Evolutionary conservation across 2,113 vertebrate species (phyloP), one percentile per base, ranked within the genome.

Genomic region (Paraplagusia blochii): DNA sequence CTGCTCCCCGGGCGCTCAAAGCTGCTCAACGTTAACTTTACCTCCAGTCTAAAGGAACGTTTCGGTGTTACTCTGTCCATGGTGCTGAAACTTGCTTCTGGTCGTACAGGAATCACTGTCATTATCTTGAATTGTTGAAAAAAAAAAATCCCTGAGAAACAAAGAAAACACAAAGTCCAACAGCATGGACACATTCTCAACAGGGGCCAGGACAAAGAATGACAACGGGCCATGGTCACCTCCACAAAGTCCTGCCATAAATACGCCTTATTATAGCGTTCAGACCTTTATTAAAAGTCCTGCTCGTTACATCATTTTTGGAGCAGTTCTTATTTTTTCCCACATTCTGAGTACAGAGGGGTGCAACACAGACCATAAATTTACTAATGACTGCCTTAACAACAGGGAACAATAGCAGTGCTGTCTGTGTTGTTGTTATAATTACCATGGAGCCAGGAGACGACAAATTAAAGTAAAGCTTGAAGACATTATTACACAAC

Each of bases 11-110:
- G n/a, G n/a, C n/a, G n/a, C n/a, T n/a, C n/a, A n/a, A n/a, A n/a
- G n/a, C n/a, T n/a, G n/a, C n/a, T n/a, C n/a, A n/a, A n/a, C n/a
- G n/a, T n/a, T n/a, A n/a, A n/a, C n/a, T n/a, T n/a, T n/a, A n/a
- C n/a, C n/a, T n/a, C n/a, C n/a, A n/a, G n/a, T n/a, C n/a, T n/a
- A n/a, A n/a, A n/a, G n/a, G n/a, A n/a, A n/a, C n/a, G n/a, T n/a
- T n/a, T n/a, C n/a, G n/a, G 54, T 29, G 22, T 29, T 29, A 29
- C 42, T 43, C 67, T 74, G 35, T 69, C 70, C 70, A 5, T 69
- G 67, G 67, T 77, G 61, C 74, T 77, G 80, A 77, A 66, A 38
- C 7, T 19, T 13, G 47, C 11, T 15, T 46, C 43, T 12, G 40
- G 11, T 35, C 11, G 22, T n/a, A n/a, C 22, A 29, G 22, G 22